phyloP scores from a whole-genome alignment of 2,888 invertebrate genomes.

The Plemyria rubiginata region DNA sequence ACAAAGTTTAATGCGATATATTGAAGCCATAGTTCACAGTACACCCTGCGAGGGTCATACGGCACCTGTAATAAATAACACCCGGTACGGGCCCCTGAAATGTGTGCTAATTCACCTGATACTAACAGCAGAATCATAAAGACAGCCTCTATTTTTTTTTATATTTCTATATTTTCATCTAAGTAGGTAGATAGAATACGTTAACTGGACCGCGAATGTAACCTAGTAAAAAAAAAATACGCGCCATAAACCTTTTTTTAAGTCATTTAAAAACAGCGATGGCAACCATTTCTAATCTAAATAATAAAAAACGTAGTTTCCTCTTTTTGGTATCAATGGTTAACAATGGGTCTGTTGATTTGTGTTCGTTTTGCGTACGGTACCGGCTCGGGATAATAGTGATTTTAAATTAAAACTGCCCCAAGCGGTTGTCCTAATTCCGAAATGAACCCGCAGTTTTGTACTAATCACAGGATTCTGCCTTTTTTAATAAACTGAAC shows the following conservation, averaged over 20 bases:
- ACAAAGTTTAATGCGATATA: not conserved
- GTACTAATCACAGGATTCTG: slow-evolving; percentile 15
- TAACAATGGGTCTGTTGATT: not conserved
- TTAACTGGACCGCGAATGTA: too few relatives aligned
- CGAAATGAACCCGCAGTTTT: slow-evolving; percentile 31
- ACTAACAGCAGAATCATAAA: slow-evolving; percentile 29
- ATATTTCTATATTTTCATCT: too few relatives aligned
- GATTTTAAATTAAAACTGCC: slow-evolving; percentile 79
- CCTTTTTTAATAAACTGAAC: slow-evolving; percentile 4
- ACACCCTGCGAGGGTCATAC: slow-evolving; percentile 29
- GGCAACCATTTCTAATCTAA: too few relatives aligned
- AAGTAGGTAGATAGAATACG: too few relatives aligned
- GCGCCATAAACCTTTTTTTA: too few relatives aligned
- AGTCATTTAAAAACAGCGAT: too few relatives aligned
- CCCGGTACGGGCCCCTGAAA: slow-evolving; percentile 33
- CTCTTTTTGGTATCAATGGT: not conserved
- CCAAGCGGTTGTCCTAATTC: slow-evolving; percentile 65
- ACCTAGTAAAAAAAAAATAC: too few relatives aligned
- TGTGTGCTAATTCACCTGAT: slow-evolving; percentile 51
- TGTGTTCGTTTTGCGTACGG: slow-evolving; percentile 52
- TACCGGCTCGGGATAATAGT: slow-evolving; percentile 60
- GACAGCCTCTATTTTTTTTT: too few relatives aligned
- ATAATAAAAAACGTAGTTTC: not conserved
- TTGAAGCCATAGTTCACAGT: slow-evolving; percentile 1
- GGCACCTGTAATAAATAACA: slow-evolving; percentile 51